Percentiles rank a stretch among this genome's conserved stretches.
Conservation (phyloP, 2,888 invertebrate genomes). For the Cactoblastis cactorum region DNA sequence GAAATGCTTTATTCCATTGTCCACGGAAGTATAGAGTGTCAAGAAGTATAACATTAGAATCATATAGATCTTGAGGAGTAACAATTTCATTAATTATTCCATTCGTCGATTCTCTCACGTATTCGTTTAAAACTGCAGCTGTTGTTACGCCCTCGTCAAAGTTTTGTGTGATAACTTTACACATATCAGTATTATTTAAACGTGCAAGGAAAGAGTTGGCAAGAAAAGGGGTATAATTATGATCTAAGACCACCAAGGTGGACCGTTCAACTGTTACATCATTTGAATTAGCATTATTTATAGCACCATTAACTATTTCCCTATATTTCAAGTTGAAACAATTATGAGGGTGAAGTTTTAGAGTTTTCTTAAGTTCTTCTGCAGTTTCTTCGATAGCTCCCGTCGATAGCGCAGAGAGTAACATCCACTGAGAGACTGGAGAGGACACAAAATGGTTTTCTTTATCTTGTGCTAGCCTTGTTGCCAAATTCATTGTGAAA, state of each 20-base stretch:
- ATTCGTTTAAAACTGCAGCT: slow-evolving; percentile 48
- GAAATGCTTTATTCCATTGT: slow-evolving; percentile 47
- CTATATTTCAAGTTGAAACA: slow-evolving; percentile 59
- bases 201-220: slow-evolving; percentile 29
- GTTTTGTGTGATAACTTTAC: slow-evolving; percentile 37
- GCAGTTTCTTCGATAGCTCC: slow-evolving; percentile 50
- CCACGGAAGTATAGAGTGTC: slow-evolving; percentile 65
- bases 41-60: slow-evolving; percentile 41
- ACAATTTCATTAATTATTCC: slow-evolving; percentile 55
- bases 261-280: slow-evolving; percentile 43
- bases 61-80: slow-evolving; percentile 42
- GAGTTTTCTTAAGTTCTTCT: slow-evolving; percentile 41
- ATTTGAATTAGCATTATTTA: slow-evolving; percentile 21
- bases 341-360: slow-evolving; percentile 40
- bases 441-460: slow-evolving; percentile 61
- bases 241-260: slow-evolving; percentile 48
- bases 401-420: slow-evolving; percentile 48
- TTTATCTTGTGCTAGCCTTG: slow-evolving; percentile 44
- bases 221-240: slow-evolving; percentile 3
- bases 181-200: slow-evolving; percentile 34
- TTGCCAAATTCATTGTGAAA: slow-evolving; percentile 40
- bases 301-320: slow-evolving; percentile 36
- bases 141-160: slow-evolving; percentile 38
- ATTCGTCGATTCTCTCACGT: slow-evolving; percentile 46
- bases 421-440: slow-evolving; percentile 55